These are phyloP conservation scores for Diadema setosum DNA, from an alignment of 35 echinoderm and acorn worm species.

Conservation along the genomic window DNA sequence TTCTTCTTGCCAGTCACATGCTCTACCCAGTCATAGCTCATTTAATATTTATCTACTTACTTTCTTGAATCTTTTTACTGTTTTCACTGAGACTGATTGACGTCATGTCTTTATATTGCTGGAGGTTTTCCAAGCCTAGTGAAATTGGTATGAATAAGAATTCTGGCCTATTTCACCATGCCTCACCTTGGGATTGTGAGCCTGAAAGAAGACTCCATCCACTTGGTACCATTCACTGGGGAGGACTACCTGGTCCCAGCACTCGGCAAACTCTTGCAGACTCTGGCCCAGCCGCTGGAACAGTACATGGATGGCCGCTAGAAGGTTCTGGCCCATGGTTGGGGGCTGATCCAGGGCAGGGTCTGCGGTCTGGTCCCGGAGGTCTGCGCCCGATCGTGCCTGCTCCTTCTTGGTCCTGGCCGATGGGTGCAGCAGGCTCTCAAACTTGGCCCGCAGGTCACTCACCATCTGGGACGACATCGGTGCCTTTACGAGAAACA, in stretches of 20 bases:
- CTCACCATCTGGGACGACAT: constrained; percentile 19
- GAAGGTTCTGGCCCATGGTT: constrained; percentile 74
- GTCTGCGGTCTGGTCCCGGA: background rate
- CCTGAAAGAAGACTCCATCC: constrained; percentile 33
- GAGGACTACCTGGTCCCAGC: constrained; percentile 32
- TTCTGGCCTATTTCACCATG: too few relatives aligned
- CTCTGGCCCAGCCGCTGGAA: constrained; percentile 61
- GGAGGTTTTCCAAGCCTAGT: too few relatives aligned
- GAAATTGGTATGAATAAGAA: too few relatives aligned
- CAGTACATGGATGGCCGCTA: constrained; percentile 64
- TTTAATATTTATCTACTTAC: too few relatives aligned
- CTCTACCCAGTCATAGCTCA: too few relatives aligned
- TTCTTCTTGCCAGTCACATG: too few relatives aligned
- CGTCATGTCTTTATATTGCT: too few relatives aligned
- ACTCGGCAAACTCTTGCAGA: constrained; percentile 43
- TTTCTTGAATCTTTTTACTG: too few relatives aligned
- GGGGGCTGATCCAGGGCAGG: constrained; percentile 12
- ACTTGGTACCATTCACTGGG: constrained; percentile 57
- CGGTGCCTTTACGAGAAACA: background rate
- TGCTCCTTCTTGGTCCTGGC: background rate
- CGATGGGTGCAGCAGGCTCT: background rate
- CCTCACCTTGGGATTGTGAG: background rate
- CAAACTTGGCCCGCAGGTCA: background rate
- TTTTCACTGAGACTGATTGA: too few relatives aligned
- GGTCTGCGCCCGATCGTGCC: background rate